These are phyloP conservation scores for Ophioninae sp. DNA, from an alignment of 2,888 invertebrate species.

Conservation along the genomic window DNA sequence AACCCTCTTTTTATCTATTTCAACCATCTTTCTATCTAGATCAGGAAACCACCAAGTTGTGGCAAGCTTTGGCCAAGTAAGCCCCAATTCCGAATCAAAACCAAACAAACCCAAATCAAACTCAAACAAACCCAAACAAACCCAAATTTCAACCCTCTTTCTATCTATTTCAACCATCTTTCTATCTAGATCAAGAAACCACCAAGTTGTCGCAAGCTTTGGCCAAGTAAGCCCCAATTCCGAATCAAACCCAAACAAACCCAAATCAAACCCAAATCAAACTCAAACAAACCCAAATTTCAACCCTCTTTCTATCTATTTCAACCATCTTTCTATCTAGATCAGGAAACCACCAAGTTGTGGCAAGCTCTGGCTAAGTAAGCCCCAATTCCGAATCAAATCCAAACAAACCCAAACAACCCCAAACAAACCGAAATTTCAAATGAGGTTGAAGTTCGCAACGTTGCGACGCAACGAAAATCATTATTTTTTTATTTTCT, in stretches of 20 bases:
- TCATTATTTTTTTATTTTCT: too few species aligned
- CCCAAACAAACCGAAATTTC: too few species aligned
- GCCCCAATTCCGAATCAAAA: constrained; percentile 47
- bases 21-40: too few species aligned
- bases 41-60: constrained; percentile 77
- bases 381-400: constrained; percentile 48
- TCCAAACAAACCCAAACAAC: too few species aligned
- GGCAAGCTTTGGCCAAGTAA: constrained; percentile 78
- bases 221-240: constrained; percentile 35
- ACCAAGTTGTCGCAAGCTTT: constrained; percentile 77
- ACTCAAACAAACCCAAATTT: too few species aligned
- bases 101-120: neutral
- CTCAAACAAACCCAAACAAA: too few species aligned
- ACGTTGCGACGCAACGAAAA: too few species aligned
- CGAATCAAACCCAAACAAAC: too few species aligned
- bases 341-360: constrained; percentile 77
- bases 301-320: constrained; percentile 71
- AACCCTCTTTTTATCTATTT: too few species aligned
- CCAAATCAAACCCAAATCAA: too few species aligned
- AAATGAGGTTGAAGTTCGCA: neutral
- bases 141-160: too few species aligned
- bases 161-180: too few species aligned
- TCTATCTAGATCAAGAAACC: constrained; percentile 78
- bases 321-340: constrained; percentile 73
- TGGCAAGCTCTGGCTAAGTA: constrained; percentile 77